phyloP scores from a whole-genome alignment of 2,113 vertebrate species.

The Protomyctophum bolini region DNA sequence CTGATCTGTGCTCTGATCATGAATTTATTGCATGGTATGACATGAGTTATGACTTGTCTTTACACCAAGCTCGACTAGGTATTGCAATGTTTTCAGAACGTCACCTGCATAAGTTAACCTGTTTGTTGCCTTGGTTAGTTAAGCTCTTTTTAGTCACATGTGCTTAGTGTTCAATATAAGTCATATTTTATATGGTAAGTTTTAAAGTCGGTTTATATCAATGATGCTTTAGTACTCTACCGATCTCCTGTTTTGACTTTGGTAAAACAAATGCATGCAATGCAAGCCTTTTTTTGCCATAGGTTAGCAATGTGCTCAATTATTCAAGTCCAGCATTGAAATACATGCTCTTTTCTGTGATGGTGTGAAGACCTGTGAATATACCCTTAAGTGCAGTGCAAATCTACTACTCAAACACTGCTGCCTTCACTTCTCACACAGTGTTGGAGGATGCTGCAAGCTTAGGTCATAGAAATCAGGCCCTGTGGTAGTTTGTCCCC shows the following conservation, averaged over 20 bases:
- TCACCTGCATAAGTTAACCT: background rate
- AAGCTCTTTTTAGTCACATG: slow-evolving; percentile 49
- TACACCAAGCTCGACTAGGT: slow-evolving; percentile 31
- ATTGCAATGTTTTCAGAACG: background rate
- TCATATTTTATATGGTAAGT: slow-evolving; percentile 62
- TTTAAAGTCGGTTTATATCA: slow-evolving; percentile 37
- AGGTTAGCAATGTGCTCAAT: slow-evolving; percentile 53
- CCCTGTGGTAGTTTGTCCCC: slow-evolving; percentile 96
- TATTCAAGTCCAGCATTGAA: slow-evolving; percentile 44
- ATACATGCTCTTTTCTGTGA: slow-evolving; percentile 56
- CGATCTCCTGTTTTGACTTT: slow-evolving; percentile 26
- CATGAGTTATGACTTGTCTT: slow-evolving; percentile 30
- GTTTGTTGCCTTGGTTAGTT: slow-evolving; percentile 40
- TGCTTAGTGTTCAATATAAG: slow-evolving; percentile 46
- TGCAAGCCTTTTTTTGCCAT: slow-evolving; percentile 52
- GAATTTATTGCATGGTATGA: slow-evolving; percentile 74
- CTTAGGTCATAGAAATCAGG: slow-evolving; percentile 98
- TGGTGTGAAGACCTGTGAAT: slow-evolving; percentile 69
- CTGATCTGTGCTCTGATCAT: slow-evolving; percentile 48
- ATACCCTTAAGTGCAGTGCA: slow-evolving; percentile 72
- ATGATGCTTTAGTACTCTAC: slow-evolving; percentile 44
- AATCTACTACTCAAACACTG: slow-evolving; percentile 81
- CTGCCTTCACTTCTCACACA: slow-evolving; percentile 99
- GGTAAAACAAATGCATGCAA: slow-evolving; percentile 71
- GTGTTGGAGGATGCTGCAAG: slow-evolving; percentile 99